Evolutionary conservation across 2,888 invertebrate species (phyloP), one percentile per base, ranked within the genome.

Genomic region (Drosophila barbarae): DNA sequence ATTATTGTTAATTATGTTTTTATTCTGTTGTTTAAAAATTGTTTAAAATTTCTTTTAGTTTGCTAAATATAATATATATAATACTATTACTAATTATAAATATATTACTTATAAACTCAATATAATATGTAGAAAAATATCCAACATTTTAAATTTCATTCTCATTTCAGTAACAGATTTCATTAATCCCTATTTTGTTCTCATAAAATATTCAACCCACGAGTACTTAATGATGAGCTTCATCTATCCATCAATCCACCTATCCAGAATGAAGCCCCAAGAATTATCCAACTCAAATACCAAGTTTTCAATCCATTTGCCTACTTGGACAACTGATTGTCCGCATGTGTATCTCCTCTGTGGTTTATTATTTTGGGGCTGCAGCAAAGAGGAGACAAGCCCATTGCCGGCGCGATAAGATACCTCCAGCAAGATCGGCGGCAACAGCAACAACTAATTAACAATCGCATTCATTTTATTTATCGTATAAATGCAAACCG

Each of bases 381-480:
- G 34, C 55, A 39, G 26, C 26, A 1, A 7, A 38, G 18, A 41
- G 38, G 47, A 64, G 77, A 77, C 80, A 78, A 82, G 82, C 82
- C 79, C 82, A 64, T 69, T 69, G 63, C 60, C 71, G 63, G 49
- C 64, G 79, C 69, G 79, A 78, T 83, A 78, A 82, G 83, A 78
- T 74, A 74, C 59, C 51, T 18, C 36, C 55, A 30, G 72, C 51
- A 54, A 34, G 55, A 70, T 21, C 65, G 64, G 32, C 72, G 54
- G 51, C 54, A 71, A 70, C 67, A 73, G 71, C 73, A 79, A 83
- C 84, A 84, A 84, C 84, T 81, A 84, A 81, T 81, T 84, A 81
- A 81, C 84, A 81, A 84, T 81, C 84, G 84, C 84, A 84, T 81
- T 81, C 82, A 81, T 81, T 81, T 81, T 80, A 80, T 80, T 80